Evolutionary conservation across 2,888 invertebrate genomes (phyloP).

Genomic region (Rotaria sp.): DNA sequence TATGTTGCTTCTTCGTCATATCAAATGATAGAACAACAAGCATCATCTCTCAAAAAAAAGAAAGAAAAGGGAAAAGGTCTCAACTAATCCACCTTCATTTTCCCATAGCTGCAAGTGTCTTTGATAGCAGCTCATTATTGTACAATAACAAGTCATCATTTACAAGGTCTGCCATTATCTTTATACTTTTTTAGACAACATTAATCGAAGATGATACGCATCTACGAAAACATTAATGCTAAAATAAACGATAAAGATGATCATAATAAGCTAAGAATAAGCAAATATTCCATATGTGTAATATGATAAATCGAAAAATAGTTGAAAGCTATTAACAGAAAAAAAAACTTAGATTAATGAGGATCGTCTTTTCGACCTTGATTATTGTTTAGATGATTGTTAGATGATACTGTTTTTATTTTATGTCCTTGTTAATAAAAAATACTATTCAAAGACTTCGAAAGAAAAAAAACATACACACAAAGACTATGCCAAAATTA

Average conservation of each 20-base stretch:
- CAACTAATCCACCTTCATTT: background rate
- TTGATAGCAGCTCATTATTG: background rate
- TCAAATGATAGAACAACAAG: background rate
- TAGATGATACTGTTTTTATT: too few species aligned
- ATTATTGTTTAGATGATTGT: too few species aligned
- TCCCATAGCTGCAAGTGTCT: background rate
- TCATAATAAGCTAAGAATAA: background rate
- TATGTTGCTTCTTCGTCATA: background rate
- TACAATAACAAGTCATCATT: background rate
- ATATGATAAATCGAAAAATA: background rate
- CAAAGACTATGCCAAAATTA: too few species aligned
- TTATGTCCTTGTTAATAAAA: too few species aligned
- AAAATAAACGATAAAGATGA: background rate
- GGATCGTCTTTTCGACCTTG: too few species aligned
- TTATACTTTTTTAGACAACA: background rate
- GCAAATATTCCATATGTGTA: background rate
- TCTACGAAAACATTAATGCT: background rate
- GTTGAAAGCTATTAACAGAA: background rate
- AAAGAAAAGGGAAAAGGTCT: background rate
- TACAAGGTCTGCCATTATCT: background rate
- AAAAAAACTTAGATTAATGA: background rate
- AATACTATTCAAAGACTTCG: too few species aligned
- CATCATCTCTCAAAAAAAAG: background rate
- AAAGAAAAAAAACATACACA: background rate
- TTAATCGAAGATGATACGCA: background rate